phyloP scores from a whole-genome alignment of 2,113 vertebrate genomes.

The Gobiocypris rarus region DNA sequence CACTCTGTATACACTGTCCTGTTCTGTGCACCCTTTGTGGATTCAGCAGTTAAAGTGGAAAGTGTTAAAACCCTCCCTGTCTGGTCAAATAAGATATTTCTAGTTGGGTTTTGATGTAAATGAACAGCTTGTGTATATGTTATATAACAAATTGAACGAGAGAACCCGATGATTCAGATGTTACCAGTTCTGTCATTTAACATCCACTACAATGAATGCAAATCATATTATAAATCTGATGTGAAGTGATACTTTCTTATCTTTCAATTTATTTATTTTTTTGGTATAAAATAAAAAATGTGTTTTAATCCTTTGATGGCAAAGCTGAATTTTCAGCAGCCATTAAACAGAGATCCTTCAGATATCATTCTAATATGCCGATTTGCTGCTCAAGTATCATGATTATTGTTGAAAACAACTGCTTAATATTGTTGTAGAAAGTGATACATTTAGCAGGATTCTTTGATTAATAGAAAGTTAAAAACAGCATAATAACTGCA shows the following conservation, averaged over 20 bases:
- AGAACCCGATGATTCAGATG: slow-evolving; percentile 18
- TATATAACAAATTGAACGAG: slow-evolving; percentile 7
- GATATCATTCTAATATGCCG: background rate
- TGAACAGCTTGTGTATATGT: slow-evolving; percentile 10
- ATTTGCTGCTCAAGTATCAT: background rate
- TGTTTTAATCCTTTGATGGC: too few species aligned
- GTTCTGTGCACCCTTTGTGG: background rate
- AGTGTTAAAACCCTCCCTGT: slow-evolving; percentile 3
- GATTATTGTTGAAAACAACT: too few species aligned
- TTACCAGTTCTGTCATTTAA: background rate
- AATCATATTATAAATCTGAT: background rate
- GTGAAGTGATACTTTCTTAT: background rate
- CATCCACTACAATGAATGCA: background rate
- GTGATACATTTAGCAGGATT: background rate
- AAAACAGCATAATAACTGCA: background rate
- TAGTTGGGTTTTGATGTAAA: slow-evolving; percentile 9
- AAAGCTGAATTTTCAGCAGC: background rate
- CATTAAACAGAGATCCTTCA: background rate
- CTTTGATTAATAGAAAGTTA: background rate
- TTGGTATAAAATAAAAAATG: too few species aligned
- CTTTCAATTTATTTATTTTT: too few species aligned
- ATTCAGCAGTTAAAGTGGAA: background rate
- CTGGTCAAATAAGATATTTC: slow-evolving; percentile 18
- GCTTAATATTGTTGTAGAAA: background rate
- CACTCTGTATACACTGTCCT: slow-evolving; percentile 9